Conservation (phyloP, 1,140 invertebrate genomes). For the Muscidifurax raptorellus region DNA sequence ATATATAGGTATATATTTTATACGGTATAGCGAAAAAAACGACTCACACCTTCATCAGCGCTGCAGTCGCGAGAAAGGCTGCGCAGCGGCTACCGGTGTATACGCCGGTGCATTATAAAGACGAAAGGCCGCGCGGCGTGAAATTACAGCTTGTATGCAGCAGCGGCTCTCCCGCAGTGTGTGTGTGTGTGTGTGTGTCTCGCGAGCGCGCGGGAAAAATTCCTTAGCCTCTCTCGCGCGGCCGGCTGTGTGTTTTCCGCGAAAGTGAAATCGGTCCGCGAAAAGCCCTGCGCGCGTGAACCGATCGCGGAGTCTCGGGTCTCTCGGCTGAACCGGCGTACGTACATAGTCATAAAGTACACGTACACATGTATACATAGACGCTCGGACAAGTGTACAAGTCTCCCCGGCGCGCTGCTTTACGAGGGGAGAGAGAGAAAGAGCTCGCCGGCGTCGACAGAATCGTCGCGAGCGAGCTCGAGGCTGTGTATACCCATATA, state of each 20-base stretch:
- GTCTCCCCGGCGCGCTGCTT: constrained; percentile 7
- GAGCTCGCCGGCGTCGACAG: constrained; percentile 1
- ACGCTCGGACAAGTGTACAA: constrained; percentile 16
- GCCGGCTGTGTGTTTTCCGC: constrained; percentile 32
- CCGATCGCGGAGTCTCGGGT: no score
- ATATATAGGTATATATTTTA: no score
- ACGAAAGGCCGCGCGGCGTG: constrained; percentile 16
- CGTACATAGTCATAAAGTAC: constrained; percentile 20
- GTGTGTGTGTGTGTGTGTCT: background rate
- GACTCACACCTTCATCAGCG: background rate
- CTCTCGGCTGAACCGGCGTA: background rate
- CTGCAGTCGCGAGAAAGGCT: background rate
- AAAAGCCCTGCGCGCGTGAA: background rate
- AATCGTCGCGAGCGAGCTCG: background rate
- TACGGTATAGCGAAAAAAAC: background rate
- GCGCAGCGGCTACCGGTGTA: background rate
- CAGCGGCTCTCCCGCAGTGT: background rate
- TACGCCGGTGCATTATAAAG: constrained; percentile 8
- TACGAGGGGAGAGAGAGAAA: constrained; percentile 17
- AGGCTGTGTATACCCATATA: background rate
- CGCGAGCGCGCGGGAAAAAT: constrained; percentile 13
- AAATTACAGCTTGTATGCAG: constrained; percentile 28
- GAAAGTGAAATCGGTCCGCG: constrained; percentile 53
- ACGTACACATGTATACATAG: constrained; percentile 21
- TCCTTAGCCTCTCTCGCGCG: constrained; percentile 5